phyloP scores from a whole-genome alignment of 1,140 invertebrate species.

The Drosophila funebris region DNA sequence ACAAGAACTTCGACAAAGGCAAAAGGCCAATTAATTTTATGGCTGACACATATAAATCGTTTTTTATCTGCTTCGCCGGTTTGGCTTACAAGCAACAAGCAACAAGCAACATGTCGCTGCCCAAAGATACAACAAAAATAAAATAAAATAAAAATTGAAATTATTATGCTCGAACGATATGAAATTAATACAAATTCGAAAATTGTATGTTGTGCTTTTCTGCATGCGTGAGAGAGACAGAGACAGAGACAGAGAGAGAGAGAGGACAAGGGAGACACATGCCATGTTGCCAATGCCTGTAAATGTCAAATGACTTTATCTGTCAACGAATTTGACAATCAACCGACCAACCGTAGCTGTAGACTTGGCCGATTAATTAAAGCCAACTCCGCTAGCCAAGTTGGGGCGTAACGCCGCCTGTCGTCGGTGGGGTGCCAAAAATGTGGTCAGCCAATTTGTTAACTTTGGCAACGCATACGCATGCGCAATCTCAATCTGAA shows the following conservation, averaged over 20 bases:
- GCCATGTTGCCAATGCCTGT: constrained; percentile 74
- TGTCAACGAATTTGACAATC: constrained; percentile 76
- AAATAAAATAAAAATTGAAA: constrained; percentile 35
- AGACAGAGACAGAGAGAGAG: neutral
- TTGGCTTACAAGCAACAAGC: constrained; percentile 58
- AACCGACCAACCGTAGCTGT: constrained; percentile 25
- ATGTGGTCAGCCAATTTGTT: constrained; percentile 55
- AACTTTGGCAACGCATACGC: constrained; percentile 49
- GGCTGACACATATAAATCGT: constrained; percentile 78
- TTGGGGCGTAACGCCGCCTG: constrained; percentile 47
- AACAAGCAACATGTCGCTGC: constrained; percentile 50
- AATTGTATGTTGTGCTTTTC: constrained; percentile 58
- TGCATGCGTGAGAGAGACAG: neutral
- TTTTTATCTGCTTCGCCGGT: constrained; percentile 66
- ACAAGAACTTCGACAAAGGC: constrained; percentile 33
- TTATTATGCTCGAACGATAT: constrained; percentile 55
- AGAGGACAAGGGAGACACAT: neutral
- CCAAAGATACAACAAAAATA: constrained; percentile 18
- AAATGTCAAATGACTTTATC: constrained; percentile 82
- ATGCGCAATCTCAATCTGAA: constrained; percentile 24
- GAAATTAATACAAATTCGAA: constrained; percentile 80
- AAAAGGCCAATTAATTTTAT: constrained; percentile 74
- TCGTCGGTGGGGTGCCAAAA: constrained; percentile 32
- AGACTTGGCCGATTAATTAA: constrained; percentile 63
- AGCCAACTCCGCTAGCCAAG: constrained; percentile 23